Evolutionary conservation across 2,113 vertebrate genomes (phyloP).

Genomic region (Acrocephalus kingi): DNA sequence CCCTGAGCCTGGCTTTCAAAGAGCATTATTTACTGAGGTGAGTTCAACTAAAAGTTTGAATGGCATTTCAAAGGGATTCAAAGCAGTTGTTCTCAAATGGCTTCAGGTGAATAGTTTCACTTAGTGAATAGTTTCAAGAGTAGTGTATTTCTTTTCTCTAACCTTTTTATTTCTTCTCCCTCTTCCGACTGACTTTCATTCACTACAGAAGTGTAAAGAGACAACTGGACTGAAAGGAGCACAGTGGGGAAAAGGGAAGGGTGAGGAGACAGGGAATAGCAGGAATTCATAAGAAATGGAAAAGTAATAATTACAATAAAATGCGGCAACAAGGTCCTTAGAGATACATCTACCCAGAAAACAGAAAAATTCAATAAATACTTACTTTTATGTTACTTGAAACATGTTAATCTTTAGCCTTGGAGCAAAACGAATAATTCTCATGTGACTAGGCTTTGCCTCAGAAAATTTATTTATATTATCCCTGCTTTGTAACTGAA

Average conservation of each 20-base stretch:
- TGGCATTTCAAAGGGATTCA: conserved; percentile 16
- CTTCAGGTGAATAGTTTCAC: conserved; percentile 23
- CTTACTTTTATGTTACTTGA: not conserved
- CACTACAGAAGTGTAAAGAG: not conserved
- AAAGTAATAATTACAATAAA: not conserved
- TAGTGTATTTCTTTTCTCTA: not conserved
- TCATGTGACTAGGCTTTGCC: rapidly evolving
- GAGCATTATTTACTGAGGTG: not conserved
- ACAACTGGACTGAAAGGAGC: not conserved
- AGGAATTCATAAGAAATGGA: not conserved
- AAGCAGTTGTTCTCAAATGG: not conserved
- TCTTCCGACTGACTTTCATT: not conserved
- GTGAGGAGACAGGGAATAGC: not conserved
- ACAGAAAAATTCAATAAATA: not conserved
- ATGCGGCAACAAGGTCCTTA: not conserved
- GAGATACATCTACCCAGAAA: not conserved
- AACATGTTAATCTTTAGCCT: not conserved
- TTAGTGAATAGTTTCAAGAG: not conserved
- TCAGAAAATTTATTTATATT: not conserved
- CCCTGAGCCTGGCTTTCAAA: not conserved
- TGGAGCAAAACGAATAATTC: not conserved
- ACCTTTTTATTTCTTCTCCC: not conserved
- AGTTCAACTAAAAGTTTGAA: conserved; percentile 17
- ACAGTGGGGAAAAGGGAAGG: not conserved
- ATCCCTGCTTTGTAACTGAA: not conserved